A percentile compares a stretch with the other conserved stretches of the same genome.
Conservation (phyloP, 2,888 invertebrate species). For the Sepiola atlantica region DNA sequence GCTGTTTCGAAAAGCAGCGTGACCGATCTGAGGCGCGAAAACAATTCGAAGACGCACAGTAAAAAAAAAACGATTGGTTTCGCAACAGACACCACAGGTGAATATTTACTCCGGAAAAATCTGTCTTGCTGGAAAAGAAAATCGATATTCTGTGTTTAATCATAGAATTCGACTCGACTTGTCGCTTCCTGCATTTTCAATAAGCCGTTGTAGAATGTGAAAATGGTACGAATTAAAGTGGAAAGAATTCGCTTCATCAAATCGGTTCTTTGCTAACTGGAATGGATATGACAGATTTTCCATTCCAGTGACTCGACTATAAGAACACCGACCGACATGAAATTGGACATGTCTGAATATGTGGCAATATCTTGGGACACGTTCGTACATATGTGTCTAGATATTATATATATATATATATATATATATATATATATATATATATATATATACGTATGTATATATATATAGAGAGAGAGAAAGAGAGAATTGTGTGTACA, state of each 20-base stretch:
- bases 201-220: not conserved
- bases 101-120: not conserved
- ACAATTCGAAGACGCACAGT: too few species aligned
- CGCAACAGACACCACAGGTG: too few species aligned
- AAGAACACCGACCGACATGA: not conserved
- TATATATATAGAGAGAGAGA: too few species aligned
- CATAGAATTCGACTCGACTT: not conserved
- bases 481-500: too few species aligned
- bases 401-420: too few species aligned
- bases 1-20: too few species aligned
- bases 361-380: not conserved
- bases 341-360: not conserved
- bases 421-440: too few species aligned
- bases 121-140: not conserved
- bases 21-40: too few species aligned
- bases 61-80: too few species aligned
- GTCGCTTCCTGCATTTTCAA: not conserved
- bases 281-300: constrained; percentile 32
- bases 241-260: not conserved
- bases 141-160: not conserved
- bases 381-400: too few species aligned
- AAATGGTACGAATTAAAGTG: not conserved
- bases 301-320: not conserved
- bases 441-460: too few species aligned
- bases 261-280: not conserved